Conservation (phyloP, 2,113 vertebrate species). For the Sinosuthora webbiana region DNA sequence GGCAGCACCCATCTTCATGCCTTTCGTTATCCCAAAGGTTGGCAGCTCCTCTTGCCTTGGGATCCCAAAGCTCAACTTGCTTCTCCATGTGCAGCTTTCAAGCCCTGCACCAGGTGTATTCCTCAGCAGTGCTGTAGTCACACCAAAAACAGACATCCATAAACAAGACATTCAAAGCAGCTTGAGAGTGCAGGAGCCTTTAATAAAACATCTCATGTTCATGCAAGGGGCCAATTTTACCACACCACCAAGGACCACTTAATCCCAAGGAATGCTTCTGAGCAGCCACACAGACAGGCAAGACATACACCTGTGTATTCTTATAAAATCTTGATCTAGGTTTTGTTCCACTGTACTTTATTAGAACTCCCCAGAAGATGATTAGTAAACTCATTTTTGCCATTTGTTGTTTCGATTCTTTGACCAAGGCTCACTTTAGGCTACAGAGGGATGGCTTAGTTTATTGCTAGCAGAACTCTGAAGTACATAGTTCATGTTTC, state of each 20-base stretch:
- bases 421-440: background rate
- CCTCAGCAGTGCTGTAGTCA: accelerated
- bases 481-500: background rate
- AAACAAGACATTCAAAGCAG: background rate
- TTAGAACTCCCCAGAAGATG: background rate
- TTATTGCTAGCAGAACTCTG: background rate
- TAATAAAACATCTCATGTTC: accelerated
- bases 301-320: background rate
- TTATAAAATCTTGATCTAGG: background rate
- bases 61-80: accelerated
- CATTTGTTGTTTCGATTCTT: background rate
- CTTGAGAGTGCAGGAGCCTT: background rate
- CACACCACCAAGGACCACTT: background rate
- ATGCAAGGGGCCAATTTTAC: background rate
- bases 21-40: background rate
- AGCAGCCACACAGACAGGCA: accelerated
- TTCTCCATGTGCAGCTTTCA: background rate
- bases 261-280: background rate
- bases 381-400: background rate
- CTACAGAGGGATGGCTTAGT: background rate
- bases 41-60: background rate
- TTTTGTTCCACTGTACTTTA: background rate
- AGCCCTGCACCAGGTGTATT: background rate
- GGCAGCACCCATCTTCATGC: background rate
- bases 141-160: background rate